A percentile compares a stretch with the other conserved stretches of the same genome.
Evolutionary conservation across 2,888 invertebrate genomes (phyloP).

Genomic region (Cecidostiba fungosa): DNA sequence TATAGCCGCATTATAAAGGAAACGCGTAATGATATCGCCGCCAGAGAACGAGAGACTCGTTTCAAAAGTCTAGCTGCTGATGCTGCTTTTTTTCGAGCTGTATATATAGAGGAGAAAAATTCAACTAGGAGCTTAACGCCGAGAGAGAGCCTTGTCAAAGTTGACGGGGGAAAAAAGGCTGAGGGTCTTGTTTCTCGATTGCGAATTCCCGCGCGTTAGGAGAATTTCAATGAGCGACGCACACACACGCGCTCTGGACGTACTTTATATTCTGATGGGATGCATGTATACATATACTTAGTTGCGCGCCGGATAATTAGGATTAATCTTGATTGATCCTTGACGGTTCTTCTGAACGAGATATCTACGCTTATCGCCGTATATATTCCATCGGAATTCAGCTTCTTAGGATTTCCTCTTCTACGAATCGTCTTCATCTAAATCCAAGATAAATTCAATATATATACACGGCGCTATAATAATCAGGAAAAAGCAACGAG

Average conservation of each 20-base stretch:
- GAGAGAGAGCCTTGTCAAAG: slow-evolving; percentile 37
- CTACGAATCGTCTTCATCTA: slow-evolving; percentile 2
- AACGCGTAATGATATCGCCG: slow-evolving; percentile 56
- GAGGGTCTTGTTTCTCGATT: background rate
- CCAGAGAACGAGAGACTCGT: background rate
- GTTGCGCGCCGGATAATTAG: background rate
- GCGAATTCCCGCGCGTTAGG: background rate
- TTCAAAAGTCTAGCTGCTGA: background rate
- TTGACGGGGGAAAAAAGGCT: background rate
- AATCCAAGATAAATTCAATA: background rate
- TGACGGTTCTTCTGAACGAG: background rate
- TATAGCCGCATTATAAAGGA: slow-evolving; percentile 56
- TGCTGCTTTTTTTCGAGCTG: background rate
- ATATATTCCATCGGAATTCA: background rate
- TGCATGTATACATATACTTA: slow-evolving; percentile 21
- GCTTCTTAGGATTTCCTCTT: background rate
- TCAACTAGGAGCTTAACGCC: slow-evolving; percentile 33
- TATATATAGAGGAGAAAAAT: slow-evolving; percentile 28
- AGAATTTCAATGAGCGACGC: background rate
- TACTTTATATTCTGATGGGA: background rate
- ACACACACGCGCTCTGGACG: background rate
- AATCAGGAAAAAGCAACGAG: background rate
- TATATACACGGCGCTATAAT: background rate
- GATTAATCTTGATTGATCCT: slow-evolving; percentile 14
- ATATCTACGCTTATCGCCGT: background rate